These are phyloP conservation scores for Heliconius aoede DNA, from an alignment of 2,888 invertebrate species.

Conservation along the genomic window DNA sequence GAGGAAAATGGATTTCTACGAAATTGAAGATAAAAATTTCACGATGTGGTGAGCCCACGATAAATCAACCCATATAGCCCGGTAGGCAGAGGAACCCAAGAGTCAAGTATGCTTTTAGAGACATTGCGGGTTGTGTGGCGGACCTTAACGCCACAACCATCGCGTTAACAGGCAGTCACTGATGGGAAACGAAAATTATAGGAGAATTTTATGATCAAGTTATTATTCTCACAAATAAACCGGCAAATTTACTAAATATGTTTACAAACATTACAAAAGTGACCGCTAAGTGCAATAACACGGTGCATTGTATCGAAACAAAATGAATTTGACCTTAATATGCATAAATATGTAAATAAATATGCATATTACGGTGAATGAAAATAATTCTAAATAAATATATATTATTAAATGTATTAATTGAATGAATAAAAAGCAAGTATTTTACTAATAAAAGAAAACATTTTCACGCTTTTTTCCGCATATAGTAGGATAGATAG, in stretches of 20 bases:
- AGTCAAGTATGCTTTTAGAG: no score
- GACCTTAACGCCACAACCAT: no score
- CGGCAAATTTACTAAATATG: not conserved
- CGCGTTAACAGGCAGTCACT: no score
- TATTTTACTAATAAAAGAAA: not conserved
- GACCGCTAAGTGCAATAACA: not conserved
- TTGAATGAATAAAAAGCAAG: no score
- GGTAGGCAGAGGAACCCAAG: no score
- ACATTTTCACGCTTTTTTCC: no score
- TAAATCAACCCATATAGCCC: no score
- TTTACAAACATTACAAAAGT: constrained; percentile 1
- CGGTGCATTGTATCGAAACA: constrained; percentile 1
- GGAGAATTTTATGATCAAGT: not conserved
- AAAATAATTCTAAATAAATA: not conserved
- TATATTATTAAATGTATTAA: no score
- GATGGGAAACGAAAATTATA: no score
- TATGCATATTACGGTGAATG: not conserved
- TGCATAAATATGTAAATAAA: constrained; percentile 3
- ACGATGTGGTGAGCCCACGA: no score
- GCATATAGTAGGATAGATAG: no score
- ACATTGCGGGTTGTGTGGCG: no score
- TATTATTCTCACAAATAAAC: not conserved
- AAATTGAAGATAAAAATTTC: not conserved
- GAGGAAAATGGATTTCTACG: not conserved
- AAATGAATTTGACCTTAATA: constrained; percentile 4